Evolutionary conservation across 1,140 invertebrate species (phyloP).

Genomic region (Whitmania pigra): DNA sequence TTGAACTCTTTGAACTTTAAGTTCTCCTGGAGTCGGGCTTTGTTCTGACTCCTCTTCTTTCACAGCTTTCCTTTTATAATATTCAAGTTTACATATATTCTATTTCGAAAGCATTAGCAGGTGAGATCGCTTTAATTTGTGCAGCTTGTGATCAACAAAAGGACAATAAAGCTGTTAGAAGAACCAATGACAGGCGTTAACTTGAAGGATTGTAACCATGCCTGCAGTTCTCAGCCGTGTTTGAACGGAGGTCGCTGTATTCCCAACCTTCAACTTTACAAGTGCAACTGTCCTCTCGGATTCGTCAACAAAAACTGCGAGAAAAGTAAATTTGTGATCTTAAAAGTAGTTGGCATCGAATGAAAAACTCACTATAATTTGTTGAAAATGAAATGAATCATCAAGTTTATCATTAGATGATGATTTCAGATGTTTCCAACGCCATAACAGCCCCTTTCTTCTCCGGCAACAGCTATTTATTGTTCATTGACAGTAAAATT

Average conservation of each 20-base stretch:
- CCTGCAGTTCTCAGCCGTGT: constrained; percentile 64
- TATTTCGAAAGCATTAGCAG: too few relatives aligned
- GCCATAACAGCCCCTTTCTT: constrained; percentile 49
- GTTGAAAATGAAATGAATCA: too few relatives aligned
- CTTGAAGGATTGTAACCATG: constrained; percentile 79
- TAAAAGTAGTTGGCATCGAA: background rate
- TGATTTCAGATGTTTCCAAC: constrained; percentile 1
- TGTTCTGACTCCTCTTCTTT: too few relatives aligned
- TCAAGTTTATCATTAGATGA: too few relatives aligned
- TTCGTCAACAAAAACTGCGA: constrained; percentile 45
- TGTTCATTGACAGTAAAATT: constrained; percentile 53
- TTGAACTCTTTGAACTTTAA: too few relatives aligned
- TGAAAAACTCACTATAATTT: background rate
- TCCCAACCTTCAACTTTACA: constrained; percentile 63
- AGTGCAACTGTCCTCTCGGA: constrained; percentile 59
- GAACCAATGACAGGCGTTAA: constrained; percentile 76
- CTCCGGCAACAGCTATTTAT: constrained; percentile 55
- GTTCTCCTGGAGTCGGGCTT: too few relatives aligned
- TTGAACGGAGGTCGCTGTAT: constrained; percentile 62
- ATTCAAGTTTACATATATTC: too few relatives aligned
- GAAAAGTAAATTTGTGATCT: constrained; percentile 34
- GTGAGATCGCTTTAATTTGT: background rate
- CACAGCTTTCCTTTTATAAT: too few relatives aligned
- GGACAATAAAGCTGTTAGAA: constrained; percentile 63
- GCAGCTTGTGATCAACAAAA: constrained; percentile 65